These are phyloP conservation scores for Sitta europaea DNA, from an alignment of 2,113 vertebrate species.

Conservation along the genomic window DNA sequence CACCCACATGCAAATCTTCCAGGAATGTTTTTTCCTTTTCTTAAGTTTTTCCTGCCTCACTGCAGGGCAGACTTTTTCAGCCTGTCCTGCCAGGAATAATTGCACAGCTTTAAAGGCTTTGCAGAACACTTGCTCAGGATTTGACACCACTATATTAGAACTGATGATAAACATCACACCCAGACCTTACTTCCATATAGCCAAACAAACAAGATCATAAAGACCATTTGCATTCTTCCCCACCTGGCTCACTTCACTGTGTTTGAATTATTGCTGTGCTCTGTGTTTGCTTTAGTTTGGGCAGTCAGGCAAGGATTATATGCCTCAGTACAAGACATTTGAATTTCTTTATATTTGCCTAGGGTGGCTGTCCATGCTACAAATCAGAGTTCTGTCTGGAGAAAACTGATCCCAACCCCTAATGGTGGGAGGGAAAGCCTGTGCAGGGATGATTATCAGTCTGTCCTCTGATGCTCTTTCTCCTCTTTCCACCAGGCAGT, in stretches of 20 bases:
- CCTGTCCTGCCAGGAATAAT: background rate
- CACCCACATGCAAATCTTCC: background rate
- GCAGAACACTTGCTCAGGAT: background rate
- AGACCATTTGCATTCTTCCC: background rate
- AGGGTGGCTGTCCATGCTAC: background rate
- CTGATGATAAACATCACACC: background rate
- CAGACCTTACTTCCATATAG: background rate
- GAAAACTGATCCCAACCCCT: background rate
- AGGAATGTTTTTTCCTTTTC: background rate
- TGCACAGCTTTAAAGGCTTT: background rate
- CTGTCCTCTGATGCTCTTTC: background rate
- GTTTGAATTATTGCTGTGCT: background rate
- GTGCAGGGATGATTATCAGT: background rate
- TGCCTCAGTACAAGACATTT: background rate
- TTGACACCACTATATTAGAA: background rate
- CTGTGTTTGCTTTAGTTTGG: background rate
- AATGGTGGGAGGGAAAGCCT: background rate
- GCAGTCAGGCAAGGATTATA: background rate
- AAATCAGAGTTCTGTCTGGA: background rate
- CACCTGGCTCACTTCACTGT: background rate
- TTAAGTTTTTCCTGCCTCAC: background rate
- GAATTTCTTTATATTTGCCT: background rate
- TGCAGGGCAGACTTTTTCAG: background rate
- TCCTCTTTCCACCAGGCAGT: background rate
- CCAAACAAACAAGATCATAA: background rate